phyloP scores from a whole-genome alignment of 2,113 vertebrate species.

The Channa maculata region DNA sequence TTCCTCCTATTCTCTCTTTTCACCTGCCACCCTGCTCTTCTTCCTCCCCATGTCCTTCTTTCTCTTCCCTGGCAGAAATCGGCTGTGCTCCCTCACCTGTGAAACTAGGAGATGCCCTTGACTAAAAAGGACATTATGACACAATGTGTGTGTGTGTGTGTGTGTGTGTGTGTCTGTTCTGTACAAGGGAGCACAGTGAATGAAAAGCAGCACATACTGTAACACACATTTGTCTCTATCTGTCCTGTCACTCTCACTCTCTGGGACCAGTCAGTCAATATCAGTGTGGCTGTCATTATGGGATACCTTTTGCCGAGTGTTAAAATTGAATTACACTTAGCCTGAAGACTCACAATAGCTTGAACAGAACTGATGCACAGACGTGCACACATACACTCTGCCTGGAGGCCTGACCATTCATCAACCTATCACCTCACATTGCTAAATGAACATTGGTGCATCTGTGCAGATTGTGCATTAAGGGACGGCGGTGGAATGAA shows the following conservation, averaged over 20 bases:
- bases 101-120: slow-evolving; percentile 67
- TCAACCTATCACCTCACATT: slow-evolving; percentile 40
- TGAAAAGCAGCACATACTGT: slow-evolving; percentile 24
- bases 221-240: slow-evolving; percentile 35
- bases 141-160: slow-evolving; percentile 2
- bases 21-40: neutral
- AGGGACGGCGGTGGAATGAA: no score
- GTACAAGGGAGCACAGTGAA: slow-evolving; percentile 1
- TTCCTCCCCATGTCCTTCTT: neutral
- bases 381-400: slow-evolving; percentile 5
- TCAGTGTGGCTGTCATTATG: slow-evolving; percentile 41
- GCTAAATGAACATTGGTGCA: slow-evolving; percentile 40
- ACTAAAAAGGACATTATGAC: slow-evolving; percentile 47
- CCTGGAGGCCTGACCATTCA: slow-evolving; percentile 44
- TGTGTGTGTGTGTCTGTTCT: slow-evolving; percentile 19
- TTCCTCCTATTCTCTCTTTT: neutral
- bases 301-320: slow-evolving; percentile 21
- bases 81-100: slow-evolving; percentile 65
- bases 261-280: slow-evolving; percentile 36
- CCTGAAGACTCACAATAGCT: slow-evolving; percentile 35
- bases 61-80: slow-evolving; percentile 37
- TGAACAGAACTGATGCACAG: slow-evolving; percentile 45
- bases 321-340: slow-evolving; percentile 54
- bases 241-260: slow-evolving; percentile 18
- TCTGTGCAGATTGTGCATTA: neutral